A percentile compares a stretch with the other conserved stretches of the same genome.
These are phyloP conservation scores for Archips crataeganus DNA, from an alignment of 2,888 invertebrate species.

Conservation along the genomic window DNA sequence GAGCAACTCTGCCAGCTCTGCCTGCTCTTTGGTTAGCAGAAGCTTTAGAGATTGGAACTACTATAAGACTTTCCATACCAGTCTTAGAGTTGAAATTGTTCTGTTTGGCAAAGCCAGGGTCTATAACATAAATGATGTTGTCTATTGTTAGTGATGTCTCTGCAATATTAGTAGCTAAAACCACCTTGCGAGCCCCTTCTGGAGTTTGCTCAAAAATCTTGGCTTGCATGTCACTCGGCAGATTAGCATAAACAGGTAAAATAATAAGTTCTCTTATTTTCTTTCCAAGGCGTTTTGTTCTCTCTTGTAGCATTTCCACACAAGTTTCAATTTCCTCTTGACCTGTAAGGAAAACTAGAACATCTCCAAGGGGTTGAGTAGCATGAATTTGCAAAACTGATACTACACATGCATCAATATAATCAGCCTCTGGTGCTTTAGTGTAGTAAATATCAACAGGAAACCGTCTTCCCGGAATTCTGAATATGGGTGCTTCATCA, in stretches of 20 bases:
- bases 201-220: slow-evolving; percentile 99
- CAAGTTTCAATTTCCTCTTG: slow-evolving; percentile 97
- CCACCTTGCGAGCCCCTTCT: slow-evolving; percentile 97
- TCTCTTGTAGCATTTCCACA: slow-evolving; percentile 95
- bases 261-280: slow-evolving; percentile 97
- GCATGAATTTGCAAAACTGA: slow-evolving; percentile 99
- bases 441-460: slow-evolving; percentile 99
- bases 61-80: slow-evolving; percentile 99
- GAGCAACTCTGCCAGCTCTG: slow-evolving; percentile 97
- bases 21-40: slow-evolving; percentile 99
- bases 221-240: slow-evolving; percentile 99
- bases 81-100: slow-evolving; percentile 99
- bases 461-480: slow-evolving; percentile 98
- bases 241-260: slow-evolving; percentile 98
- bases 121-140: slow-evolving; percentile 99
- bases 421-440: slow-evolving; percentile 99
- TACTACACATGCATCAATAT: slow-evolving; percentile 98
- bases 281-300: slow-evolving; percentile 95
- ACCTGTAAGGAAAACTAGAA: slow-evolving; percentile 98
- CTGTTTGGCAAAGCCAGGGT: slow-evolving; percentile 99
- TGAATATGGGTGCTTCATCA: slow-evolving; percentile 98
- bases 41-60: slow-evolving; percentile 99
- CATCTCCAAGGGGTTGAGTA: slow-evolving; percentile 97
- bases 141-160: slow-evolving; percentile 99
- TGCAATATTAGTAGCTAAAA: slow-evolving; percentile 99